Conservation (phyloP, 92 coral and sea anemone species). For the Epizoanthus scotinus region DNA sequence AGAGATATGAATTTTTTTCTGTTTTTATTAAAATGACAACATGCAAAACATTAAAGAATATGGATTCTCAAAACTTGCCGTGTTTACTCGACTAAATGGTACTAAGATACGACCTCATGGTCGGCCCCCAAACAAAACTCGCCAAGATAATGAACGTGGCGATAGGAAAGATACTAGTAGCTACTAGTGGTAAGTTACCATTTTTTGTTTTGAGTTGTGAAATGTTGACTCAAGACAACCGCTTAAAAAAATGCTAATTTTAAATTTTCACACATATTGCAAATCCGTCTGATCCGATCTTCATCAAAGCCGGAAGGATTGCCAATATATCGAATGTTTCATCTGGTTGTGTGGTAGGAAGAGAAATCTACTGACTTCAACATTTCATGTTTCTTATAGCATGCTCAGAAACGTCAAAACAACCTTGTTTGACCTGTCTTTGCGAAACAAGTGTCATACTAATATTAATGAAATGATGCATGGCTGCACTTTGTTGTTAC, state of each 20-base stretch:
- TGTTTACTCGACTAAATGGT: background rate
- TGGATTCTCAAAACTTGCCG: too few species aligned
- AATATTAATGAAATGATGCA: too few species aligned
- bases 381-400: background rate
- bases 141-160: too few species aligned
- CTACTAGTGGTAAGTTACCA: too few species aligned
- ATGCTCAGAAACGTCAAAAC: background rate
- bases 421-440: background rate
- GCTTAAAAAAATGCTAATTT: background rate
- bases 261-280: conserved; percentile 6
- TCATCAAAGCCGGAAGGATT: conserved; percentile 20
- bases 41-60: too few species aligned
- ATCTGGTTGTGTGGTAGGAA: background rate
- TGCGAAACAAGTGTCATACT: too few species aligned
- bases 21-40: background rate
- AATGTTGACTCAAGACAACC: conserved; percentile 26
- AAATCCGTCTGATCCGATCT: conserved; percentile 4
- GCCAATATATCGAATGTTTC: background rate
- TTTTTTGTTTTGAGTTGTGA: background rate
- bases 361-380: background rate
- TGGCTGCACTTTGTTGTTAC: too few species aligned
- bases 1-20: background rate
- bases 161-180: too few species aligned
- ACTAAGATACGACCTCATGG: too few species aligned
- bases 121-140: too few species aligned